Evolutionary conservation across 2,113 vertebrate species (phyloP).

Genomic region (Pachypanchax playfairii): DNA sequence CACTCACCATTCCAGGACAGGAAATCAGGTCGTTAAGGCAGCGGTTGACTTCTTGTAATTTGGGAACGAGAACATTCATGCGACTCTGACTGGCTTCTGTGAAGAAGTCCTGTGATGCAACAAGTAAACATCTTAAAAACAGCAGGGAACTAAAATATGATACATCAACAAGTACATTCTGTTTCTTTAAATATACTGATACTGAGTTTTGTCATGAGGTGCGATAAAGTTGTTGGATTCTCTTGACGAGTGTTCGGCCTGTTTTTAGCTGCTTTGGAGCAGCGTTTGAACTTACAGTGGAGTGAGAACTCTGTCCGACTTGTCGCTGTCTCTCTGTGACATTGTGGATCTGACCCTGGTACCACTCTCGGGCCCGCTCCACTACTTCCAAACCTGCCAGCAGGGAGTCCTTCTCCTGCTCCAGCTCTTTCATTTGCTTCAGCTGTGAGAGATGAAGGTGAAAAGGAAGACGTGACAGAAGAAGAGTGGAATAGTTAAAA

Average conservation of each 20-base stretch:
- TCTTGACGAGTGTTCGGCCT: background rate
- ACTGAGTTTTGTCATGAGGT: too few species aligned
- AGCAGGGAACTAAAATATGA: too few species aligned
- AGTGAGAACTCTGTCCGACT: slow-evolving; percentile 79
- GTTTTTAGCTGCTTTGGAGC: background rate
- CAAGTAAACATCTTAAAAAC: background rate
- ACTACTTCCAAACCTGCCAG: slow-evolving; percentile 91
- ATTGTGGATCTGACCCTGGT: slow-evolving; percentile 88
- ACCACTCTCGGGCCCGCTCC: slow-evolving; percentile 88
- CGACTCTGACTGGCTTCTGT: slow-evolving; percentile 78
- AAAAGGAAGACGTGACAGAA: slow-evolving; percentile 5
- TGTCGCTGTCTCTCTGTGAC: slow-evolving; percentile 88
- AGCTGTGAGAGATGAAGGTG: slow-evolving; percentile 77
- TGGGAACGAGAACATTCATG: slow-evolving; percentile 84
- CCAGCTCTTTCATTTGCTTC: slow-evolving; percentile 92
- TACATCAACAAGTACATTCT: too few species aligned
- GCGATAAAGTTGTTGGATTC: too few species aligned
- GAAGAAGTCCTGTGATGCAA: slow-evolving; percentile 81
- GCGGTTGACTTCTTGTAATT: slow-evolving; percentile 90
- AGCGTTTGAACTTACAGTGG: slow-evolving; percentile 74
- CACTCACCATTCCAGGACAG: slow-evolving; percentile 82
- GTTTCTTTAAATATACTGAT: too few species aligned
- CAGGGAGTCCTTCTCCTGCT: slow-evolving; percentile 92
- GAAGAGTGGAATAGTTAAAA: too few species aligned
- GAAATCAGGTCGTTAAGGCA: slow-evolving; percentile 89